Conservation (phyloP, 1,140 invertebrate species). For the Halesus radiatus region DNA sequence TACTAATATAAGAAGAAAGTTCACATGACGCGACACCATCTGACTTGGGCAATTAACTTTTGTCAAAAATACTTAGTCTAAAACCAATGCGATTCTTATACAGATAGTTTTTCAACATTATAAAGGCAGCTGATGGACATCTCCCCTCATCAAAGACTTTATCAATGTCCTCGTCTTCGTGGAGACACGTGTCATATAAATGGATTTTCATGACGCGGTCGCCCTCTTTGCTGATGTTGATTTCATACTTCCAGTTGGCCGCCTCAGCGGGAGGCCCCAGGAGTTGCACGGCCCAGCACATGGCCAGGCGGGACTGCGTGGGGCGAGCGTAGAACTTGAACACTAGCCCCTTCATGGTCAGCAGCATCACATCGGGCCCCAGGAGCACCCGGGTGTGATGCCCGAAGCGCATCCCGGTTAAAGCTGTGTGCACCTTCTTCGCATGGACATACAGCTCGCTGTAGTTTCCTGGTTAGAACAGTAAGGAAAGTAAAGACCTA, state of each 20-base stretch:
- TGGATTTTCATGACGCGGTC: neutral
- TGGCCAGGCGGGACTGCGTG: neutral
- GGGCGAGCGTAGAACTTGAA: neutral
- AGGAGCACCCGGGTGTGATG: neutral
- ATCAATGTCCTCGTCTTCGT: neutral
- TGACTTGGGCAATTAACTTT: neutral
- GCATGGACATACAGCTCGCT: neutral
- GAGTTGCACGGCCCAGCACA: neutral
- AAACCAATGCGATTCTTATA: neutral
- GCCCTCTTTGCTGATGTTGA: neutral
- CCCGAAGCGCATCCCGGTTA: neutral
- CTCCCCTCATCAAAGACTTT: neutral
- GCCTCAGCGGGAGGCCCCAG: neutral
- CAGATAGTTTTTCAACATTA: neutral
- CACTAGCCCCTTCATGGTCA: neutral
- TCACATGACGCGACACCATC: too few relatives aligned
- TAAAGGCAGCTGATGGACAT: neutral
- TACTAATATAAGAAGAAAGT: too few relatives aligned
- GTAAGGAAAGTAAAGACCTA: too few relatives aligned
- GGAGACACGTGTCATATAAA: neutral
- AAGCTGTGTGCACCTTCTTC: neutral
- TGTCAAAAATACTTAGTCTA: neutral
- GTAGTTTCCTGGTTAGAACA: neutral
- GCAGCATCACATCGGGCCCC: neutral
- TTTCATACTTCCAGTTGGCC: neutral